phyloP scores from a whole-genome alignment of 2,888 invertebrate species.

The Aphodius sticticus region DNA sequence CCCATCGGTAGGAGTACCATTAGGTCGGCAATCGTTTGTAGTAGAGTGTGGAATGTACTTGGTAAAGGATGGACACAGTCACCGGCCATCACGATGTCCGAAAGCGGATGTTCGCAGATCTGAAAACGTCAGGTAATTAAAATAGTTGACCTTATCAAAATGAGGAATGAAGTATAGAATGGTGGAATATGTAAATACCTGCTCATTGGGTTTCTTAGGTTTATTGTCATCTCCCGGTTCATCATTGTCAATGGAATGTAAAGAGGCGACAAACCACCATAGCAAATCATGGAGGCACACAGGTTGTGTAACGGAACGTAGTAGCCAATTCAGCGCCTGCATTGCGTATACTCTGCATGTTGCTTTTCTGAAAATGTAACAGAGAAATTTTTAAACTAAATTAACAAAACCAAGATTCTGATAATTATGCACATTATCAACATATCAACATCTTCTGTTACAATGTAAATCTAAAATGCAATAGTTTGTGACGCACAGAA shows the following conservation, averaged over 20 bases:
- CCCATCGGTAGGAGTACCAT: constrained; percentile 89
- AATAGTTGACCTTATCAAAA: neutral
- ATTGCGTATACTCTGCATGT: constrained; percentile 86
- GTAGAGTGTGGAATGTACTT: constrained; percentile 76
- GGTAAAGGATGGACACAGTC: constrained; percentile 71
- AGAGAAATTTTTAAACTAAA: neutral
- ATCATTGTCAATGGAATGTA: constrained; percentile 68
- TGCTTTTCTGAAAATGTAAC: constrained; percentile 64
- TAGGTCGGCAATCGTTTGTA: constrained; percentile 91
- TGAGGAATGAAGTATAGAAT: too few species aligned
- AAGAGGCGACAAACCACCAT: constrained; percentile 94
- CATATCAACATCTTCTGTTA: too few species aligned
- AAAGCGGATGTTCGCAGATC: constrained; percentile 79
- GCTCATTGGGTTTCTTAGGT: constrained; percentile 57
- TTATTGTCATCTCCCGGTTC: constrained; percentile 67
- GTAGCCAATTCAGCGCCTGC: constrained; percentile 95
- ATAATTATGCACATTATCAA: neutral
- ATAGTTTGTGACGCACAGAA: constrained; percentile 57
- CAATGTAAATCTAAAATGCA: too few species aligned
- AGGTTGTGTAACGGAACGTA: constrained; percentile 90
- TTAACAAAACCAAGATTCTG: neutral
- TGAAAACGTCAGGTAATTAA: constrained; percentile 51
- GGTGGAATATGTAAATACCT: constrained; percentile 49
- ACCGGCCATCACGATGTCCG: constrained; percentile 81
- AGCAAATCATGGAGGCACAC: constrained; percentile 92